Evolutionary conservation across 1,140 invertebrate genomes (phyloP).

Genomic region (Grapholita molesta): DNA sequence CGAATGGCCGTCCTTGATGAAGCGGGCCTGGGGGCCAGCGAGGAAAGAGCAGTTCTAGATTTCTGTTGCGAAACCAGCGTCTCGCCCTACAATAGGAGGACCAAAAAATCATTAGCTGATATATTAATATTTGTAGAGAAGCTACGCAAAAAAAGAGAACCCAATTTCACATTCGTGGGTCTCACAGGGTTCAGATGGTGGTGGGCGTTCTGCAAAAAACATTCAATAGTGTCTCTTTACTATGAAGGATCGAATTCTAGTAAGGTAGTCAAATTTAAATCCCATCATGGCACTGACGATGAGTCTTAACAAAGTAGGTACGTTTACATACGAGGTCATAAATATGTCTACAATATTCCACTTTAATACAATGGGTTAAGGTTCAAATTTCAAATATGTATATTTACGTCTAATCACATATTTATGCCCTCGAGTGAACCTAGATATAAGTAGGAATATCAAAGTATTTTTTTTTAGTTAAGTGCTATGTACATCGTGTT

Average conservation of each 20-base stretch:
- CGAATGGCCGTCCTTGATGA: constrained; percentile 87
- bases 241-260: constrained; percentile 44
- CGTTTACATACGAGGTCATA: no score
- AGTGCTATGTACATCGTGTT: no score
- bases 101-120: constrained; percentile 82
- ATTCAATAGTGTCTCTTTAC: constrained; percentile 81
- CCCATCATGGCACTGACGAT: constrained; percentile 41
- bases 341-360: no score
- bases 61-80: constrained; percentile 86
- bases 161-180: constrained; percentile 82
- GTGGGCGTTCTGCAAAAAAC: constrained; percentile 90
- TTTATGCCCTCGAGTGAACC: no score
- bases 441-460: not conserved
- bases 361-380: no score
- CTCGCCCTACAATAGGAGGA: constrained; percentile 85
- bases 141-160: constrained; percentile 79
- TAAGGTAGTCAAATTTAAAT: constrained; percentile 43
- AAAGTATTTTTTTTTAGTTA: not conserved
- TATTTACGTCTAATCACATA: no score
- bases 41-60: constrained; percentile 84
- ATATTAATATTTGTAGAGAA: constrained; percentile 84
- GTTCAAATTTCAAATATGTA: no score
- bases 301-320: constrained; percentile 31
- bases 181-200: constrained; percentile 87
- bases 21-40: constrained; percentile 79